phyloP scores from a whole-genome alignment of 2,888 invertebrate genomes.

The Rotaria macrura region DNA sequence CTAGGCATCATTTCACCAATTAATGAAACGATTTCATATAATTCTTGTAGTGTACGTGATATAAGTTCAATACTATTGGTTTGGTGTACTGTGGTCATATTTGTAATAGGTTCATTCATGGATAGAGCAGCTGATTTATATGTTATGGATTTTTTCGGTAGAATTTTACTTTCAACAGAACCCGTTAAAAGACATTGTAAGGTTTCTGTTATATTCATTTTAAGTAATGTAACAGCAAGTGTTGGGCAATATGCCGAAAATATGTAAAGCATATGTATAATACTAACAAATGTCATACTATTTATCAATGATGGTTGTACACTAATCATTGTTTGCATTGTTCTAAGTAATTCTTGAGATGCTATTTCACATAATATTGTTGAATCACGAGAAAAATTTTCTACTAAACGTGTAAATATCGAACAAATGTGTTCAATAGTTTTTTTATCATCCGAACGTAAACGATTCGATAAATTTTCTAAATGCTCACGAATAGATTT shows the following conservation, averaged over 20 bases:
- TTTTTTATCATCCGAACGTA: constrained; percentile 76
- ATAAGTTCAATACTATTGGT: constrained; percentile 57
- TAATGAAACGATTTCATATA: constrained; percentile 89
- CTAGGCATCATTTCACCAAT: constrained; percentile 95
- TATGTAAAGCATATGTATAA: constrained; percentile 77
- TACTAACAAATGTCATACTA: constrained; percentile 24
- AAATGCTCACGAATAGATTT: constrained; percentile 78
- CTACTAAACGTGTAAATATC: constrained; percentile 86
- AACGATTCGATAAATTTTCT: constrained; percentile 64
- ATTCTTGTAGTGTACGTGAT: constrained; percentile 80
- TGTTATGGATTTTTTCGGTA: background rate
- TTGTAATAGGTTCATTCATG: background rate
- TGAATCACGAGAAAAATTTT: constrained; percentile 85
- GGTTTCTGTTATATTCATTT: constrained; percentile 86
- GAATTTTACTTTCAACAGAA: constrained; percentile 33
- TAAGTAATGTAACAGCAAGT: constrained; percentile 75
- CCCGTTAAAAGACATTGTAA: constrained; percentile 86
- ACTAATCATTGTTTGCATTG: constrained; percentile 73
- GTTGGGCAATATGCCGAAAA: constrained; percentile 91
- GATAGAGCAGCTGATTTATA: background rate
- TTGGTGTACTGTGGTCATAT: background rate
- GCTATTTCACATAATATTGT: constrained; percentile 82
- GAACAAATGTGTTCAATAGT: constrained; percentile 94
- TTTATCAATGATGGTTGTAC: constrained; percentile 25
- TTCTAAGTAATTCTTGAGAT: constrained; percentile 71